A percentile compares a stretch with the other conserved stretches of the same genome.
phyloP scores from a whole-genome alignment of 2,113 vertebrate genomes.

The Phrynosoma blainvillii region DNA sequence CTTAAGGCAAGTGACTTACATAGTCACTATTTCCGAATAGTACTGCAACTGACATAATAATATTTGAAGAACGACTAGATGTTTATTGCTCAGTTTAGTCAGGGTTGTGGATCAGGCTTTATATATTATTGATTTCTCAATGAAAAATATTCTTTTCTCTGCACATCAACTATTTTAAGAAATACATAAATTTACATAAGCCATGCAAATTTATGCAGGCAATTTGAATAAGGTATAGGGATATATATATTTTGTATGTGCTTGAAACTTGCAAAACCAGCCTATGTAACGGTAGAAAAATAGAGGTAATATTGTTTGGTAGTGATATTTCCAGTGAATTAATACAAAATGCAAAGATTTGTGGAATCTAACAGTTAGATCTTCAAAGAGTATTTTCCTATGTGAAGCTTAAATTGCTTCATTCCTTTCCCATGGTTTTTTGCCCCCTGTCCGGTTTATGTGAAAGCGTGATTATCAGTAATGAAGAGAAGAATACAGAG shows the following conservation, averaged over 20 bases:
- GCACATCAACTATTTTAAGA: slow-evolving; percentile 14
- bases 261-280: slow-evolving; percentile 28
- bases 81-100: not conserved
- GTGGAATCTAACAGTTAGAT: not conserved
- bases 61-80: not conserved
- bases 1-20: not conserved
- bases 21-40: not conserved
- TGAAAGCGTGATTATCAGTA: not conserved
- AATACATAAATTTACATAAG: slow-evolving; percentile 33
- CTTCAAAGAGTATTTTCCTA: not conserved
- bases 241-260: slow-evolving; percentile 6
- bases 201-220: slow-evolving; percentile 34
- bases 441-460: not conserved
- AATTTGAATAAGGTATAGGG: slow-evolving; percentile 33
- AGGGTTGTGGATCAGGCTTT: not conserved
- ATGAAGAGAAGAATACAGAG: not conserved
- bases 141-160: slow-evolving; percentile 17
- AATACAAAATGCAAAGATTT: slow-evolving; percentile 27
- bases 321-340: slow-evolving; percentile 21
- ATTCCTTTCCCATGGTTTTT: not conserved
- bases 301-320: slow-evolving; percentile 23
- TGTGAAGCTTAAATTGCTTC: slow-evolving; percentile 1
- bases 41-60: not conserved
- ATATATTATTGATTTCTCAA: slow-evolving; percentile 28
- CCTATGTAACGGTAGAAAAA: slow-evolving; percentile 22